phyloP scores from a whole-genome alignment of 2,113 vertebrate species.

The Myotis brandtii region DNA sequence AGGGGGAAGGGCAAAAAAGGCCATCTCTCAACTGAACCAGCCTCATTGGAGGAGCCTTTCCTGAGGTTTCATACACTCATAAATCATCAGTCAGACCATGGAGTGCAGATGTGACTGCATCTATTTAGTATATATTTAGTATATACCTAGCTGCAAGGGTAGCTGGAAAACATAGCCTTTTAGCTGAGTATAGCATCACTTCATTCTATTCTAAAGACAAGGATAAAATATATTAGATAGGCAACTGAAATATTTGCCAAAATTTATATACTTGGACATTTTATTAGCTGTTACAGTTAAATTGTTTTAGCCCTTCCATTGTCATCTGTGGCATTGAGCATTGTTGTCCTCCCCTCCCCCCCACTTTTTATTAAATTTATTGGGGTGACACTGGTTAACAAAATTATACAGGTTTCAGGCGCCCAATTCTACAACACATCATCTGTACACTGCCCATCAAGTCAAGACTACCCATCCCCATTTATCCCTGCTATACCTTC shows the following conservation, averaged over 20 bases:
- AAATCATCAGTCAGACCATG: neutral
- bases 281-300: neutral
- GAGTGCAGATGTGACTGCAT: neutral
- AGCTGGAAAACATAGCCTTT: neutral
- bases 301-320: neutral
- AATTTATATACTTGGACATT: neutral
- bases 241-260: neutral
- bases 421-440: too few relatives aligned
- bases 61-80: neutral
- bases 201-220: neutral
- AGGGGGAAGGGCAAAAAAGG: fast-evolving
- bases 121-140: neutral
- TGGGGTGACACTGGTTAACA: neutral
- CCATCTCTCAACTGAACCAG: neutral
- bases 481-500: too few relatives aligned
- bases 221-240: neutral
- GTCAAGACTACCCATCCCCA: too few relatives aligned
- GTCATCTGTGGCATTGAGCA: neutral
- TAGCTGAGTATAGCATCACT: neutral
- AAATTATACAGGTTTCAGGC: too few relatives aligned
- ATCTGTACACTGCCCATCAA: too few relatives aligned
- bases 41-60: neutral
- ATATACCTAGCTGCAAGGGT: neutral
- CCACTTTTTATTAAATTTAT: neutral
- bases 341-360: neutral